Evolutionary conservation across 37 sponge, comb jelly and placozoan genomes (phyloP).

Genomic region (Lycopodina hypogea): DNA sequence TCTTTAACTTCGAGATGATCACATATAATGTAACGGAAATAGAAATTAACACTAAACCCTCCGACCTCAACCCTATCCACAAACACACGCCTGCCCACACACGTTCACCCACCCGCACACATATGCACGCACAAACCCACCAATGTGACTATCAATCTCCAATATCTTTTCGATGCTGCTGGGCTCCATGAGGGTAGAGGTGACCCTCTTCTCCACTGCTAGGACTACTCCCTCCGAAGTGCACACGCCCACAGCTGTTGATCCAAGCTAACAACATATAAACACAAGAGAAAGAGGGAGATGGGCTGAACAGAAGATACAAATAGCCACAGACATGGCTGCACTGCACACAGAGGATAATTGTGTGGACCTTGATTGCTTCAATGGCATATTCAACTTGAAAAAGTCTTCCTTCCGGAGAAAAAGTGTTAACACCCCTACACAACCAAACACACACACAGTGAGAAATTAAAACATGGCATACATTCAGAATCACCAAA

Average conservation of each 20-base stretch:
- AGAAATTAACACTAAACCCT: no score
- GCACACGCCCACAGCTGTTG: conserved; percentile 90
- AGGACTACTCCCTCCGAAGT: conserved; percentile 92
- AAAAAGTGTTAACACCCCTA: conserved; percentile 95
- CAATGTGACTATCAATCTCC: conserved; percentile 92
- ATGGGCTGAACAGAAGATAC: not conserved
- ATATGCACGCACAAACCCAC: conserved; percentile 19
- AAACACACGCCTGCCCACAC: no score
- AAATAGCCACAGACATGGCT: not conserved
- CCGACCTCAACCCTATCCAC: no score
- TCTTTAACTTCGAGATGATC: no score
- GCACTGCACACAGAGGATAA: no score
- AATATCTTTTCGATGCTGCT: conserved; percentile 90
- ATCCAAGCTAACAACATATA: conserved; percentile 65
- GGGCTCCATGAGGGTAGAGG: conserved; percentile 91
- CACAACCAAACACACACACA: not conserved
- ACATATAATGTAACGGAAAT: no score
- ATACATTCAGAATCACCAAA: no score
- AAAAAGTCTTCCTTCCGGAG: conserved; percentile 96
- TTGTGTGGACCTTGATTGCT: conserved; percentile 96
- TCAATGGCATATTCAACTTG: conserved; percentile 99
- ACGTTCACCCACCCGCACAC: no score
- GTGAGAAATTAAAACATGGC: not conserved
- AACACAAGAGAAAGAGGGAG: not conserved
- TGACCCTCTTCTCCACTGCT: conserved; percentile 92